Evolutionary conservation across 2,113 vertebrate species (phyloP).

Genomic region (Natator depressus): DNA sequence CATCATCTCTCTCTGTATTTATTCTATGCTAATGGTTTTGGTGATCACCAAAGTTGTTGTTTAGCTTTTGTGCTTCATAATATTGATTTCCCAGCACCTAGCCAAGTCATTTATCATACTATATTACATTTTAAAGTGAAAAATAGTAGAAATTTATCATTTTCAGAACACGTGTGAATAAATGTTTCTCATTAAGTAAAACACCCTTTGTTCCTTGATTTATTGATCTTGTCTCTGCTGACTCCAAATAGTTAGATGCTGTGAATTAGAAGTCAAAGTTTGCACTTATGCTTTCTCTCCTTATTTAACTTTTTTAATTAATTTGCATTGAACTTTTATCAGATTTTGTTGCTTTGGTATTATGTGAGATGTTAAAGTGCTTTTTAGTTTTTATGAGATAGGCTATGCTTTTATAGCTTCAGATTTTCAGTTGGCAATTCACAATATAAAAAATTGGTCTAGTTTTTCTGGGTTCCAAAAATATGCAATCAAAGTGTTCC

Average conservation of each 20-base stretch:
- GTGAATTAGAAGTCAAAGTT: neutral
- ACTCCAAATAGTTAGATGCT: neutral
- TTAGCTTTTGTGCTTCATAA: neutral
- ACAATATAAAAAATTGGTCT: slow-evolving; percentile 10
- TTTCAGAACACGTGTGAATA: neutral
- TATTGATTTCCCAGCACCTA: neutral
- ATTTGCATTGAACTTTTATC: slow-evolving; percentile 18
- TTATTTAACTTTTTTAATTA: neutral
- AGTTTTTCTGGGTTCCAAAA: neutral
- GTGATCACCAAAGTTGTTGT: neutral
- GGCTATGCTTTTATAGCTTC: neutral
- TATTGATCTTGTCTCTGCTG: neutral
- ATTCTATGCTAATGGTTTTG: neutral
- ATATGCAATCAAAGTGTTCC: neutral
- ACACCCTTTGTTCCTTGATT: neutral
- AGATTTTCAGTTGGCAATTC: neutral
- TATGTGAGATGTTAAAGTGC: neutral
- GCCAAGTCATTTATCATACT: neutral
- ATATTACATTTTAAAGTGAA: neutral
- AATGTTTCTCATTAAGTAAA: neutral
- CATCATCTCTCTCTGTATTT: neutral
- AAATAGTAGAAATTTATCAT: neutral
- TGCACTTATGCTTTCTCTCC: neutral
- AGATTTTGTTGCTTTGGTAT: slow-evolving; percentile 11
- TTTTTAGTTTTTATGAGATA: slow-evolving; percentile 19